Evolutionary conservation across 2,888 invertebrate genomes (phyloP), one percentile per base, ranked within the genome.

Genomic region (Lasioglossum morio): DNA sequence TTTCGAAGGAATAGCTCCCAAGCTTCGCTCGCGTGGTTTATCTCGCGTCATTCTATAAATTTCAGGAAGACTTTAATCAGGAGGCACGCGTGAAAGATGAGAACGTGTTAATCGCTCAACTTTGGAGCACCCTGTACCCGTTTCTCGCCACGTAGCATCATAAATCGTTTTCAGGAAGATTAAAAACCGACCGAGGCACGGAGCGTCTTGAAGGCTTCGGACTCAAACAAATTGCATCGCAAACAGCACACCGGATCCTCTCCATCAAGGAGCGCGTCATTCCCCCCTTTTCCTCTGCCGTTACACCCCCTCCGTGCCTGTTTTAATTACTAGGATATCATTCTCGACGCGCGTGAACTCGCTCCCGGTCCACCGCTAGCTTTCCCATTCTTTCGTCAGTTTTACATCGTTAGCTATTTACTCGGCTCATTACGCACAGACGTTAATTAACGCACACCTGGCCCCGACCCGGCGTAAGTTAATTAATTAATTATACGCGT

Each of bases 401-500:
- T 83, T 79, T 81, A 81, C 78, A 46, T 66, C 27, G 63, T 81
- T 84, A 86, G 63, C 78, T 80, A 76, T 88, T 84, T 85, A 72
- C 83, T 76, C 77, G 79, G 88, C 85, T 81, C 83, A 72, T 86
- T 86, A 89, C 83, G 74, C 77, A 27, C 53, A 19, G 66, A n/a
- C 82, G 81, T 85, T 90, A 89, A 89, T 87, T 89, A 89, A 83
- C 48, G 80, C 76, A 66, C 76, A 84, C 79, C 77, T 80, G 78
- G 79, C 74, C 77, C 77, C 77, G 48, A 81, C 30, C 63, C 19
- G 30, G 70, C 48, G 10, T 70, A 77, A 82, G 82, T 88, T 86
- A 89, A 85, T 88, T 84, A 89, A 86, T 89, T 88, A 90, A 88
- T 87, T 88, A 82, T 74, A 81, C 76, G 79, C 83, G 72, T 83